phyloP scores from a whole-genome alignment of 2,113 vertebrate species.

The Raja brachyura region DNA sequence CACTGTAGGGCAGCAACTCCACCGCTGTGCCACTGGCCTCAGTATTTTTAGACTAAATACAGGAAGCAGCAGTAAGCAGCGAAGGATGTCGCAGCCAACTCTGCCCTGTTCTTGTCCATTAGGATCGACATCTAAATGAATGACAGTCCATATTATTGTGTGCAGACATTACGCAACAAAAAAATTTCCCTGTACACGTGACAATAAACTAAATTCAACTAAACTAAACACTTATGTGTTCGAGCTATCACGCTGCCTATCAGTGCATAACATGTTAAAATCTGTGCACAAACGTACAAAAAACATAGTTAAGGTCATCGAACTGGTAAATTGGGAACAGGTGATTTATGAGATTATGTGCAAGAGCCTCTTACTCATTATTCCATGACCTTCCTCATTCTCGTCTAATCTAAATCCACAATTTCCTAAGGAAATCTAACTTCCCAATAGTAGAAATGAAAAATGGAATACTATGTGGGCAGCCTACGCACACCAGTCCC shows the following conservation, averaged over 20 bases:
- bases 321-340: neutral
- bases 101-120: neutral
- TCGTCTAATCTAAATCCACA: neutral
- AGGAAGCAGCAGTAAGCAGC: neutral
- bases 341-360: neutral
- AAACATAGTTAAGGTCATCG: neutral
- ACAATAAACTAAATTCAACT: too few relatives aligned
- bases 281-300: neutral
- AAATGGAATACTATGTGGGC: too few relatives aligned
- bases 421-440: too few relatives aligned
- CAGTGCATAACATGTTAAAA: neutral
- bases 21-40: neutral
- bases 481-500: too few relatives aligned
- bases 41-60: neutral
- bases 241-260: neutral
- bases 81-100: neutral
- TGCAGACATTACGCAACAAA: too few relatives aligned
- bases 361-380: neutral
- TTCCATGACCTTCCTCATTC: neutral
- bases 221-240: neutral
- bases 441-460: too few relatives aligned
- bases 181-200: too few relatives aligned
- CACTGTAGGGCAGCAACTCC: too few relatives aligned
- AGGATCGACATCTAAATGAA: neutral
- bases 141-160: neutral